Evolutionary conservation across 2,888 invertebrate species (phyloP), one percentile per base, ranked within the genome.

Genomic region (Lathronympha strigana): DNA sequence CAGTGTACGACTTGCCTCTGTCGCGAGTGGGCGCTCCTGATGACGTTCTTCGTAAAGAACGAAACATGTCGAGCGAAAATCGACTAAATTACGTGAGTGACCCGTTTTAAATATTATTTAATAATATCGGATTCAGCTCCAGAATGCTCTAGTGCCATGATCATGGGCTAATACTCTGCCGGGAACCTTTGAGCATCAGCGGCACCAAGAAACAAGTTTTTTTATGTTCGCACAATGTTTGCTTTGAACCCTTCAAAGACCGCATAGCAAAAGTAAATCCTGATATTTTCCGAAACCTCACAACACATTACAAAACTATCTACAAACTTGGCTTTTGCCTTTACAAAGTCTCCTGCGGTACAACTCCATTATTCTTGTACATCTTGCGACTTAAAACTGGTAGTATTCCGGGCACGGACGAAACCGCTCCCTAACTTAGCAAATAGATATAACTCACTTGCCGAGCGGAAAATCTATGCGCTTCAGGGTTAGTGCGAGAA

Each of bases 371-470:
- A 50, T 51, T 33, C 33, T 40, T 51, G 23, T 54, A 36, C 58
- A 53, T 50, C 17, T 51, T 38, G 9, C 8, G 61, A 61, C 63
- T 69, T 67, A 63, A 66, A 69, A 67, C 55, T 47, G 45, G 36
- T 63, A 53, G 61, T 63, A 69, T 70, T 70, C 70, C n/a, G 55
- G 47, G 55, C 70, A 69, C 70, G 69, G 38, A 23, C 45, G 45
- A 49, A 38, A 61, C 67, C 66, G 36, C 51, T 63, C 67, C 58
- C 61, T 60, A 64, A 58, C 60, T 68, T 49, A 64, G 50, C 60
- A 70, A 69, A 70, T 69, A 70, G 64, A 69, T 68, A 70, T 69
- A 70, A 69, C 67, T 67, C 62, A 64, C 62, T 68, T 60, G 50
- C 51, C 53, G 23, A 36, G 49, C 47, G 58, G 55, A 67, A 69